Evolutionary conservation across 2,888 invertebrate genomes (phyloP).

Genomic region (Macropis europaea): DNA sequence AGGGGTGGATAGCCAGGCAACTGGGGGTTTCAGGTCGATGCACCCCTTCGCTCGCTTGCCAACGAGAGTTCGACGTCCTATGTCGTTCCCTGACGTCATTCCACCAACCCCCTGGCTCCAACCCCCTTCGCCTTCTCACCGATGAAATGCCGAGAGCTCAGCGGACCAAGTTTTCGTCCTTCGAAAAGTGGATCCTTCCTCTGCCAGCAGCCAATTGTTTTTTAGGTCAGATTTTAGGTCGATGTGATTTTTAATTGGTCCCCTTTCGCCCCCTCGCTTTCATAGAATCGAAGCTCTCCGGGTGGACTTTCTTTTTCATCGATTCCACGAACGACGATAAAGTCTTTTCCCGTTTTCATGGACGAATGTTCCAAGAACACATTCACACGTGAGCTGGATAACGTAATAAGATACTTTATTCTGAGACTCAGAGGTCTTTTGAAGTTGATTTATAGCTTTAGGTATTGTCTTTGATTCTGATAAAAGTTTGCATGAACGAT

Average conservation of each 20-base stretch:
- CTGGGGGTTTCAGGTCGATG: constrained; percentile 76
- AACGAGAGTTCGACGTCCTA: constrained; percentile 74
- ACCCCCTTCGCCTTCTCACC: constrained; percentile 52
- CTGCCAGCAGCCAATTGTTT: background rate
- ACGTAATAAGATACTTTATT: no score
- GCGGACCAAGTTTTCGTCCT: constrained; percentile 53
- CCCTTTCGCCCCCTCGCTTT: background rate
- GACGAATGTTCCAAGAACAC: no score
- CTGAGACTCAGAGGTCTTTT: no score
- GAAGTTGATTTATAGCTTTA: no score
- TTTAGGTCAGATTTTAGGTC: constrained; percentile 25
- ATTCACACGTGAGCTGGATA: no score
- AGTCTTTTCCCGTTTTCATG: background rate
- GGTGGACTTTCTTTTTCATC: background rate
- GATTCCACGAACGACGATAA: background rate
- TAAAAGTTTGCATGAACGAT: no score
- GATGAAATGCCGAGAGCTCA: constrained; percentile 41
- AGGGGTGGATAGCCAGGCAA: constrained; percentile 68
- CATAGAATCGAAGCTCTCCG: background rate
- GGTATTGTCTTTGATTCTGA: no score
- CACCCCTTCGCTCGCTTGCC: constrained; percentile 67
- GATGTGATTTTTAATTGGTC: constrained; percentile 35
- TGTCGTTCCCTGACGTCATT: constrained; percentile 76
- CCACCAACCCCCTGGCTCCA: constrained; percentile 57
- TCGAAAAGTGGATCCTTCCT: constrained; percentile 41